Base-by-base conservation (phyloP, 2,113 vertebrate genomes). In the Rutilus rutilus region DNA sequence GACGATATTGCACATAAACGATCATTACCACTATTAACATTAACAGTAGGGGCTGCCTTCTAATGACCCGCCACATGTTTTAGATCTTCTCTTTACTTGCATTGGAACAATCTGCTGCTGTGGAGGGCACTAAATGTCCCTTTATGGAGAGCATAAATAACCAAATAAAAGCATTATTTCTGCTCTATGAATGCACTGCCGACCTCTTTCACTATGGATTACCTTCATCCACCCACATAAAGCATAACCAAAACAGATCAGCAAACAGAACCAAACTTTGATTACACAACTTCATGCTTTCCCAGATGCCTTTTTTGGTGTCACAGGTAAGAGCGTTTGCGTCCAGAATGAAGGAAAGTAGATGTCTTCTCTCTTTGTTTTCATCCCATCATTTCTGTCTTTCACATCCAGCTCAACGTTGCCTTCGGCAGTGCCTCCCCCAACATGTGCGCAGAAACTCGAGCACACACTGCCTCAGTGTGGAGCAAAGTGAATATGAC, bases 401-500 rank as follows among this genome's bases (percentile, higher is more conserved):
- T 83, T 85, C 88, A 54, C 83, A 79, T 87, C 75, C 74, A 65
- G 25, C 74, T 69, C 65, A 36, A 84, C 62, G 30, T 39, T 65
- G 86, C 89, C 85, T 36, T 88, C 2, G 78, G 86, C 84, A 0
- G 39, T 80, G 60, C 64, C 59, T 57, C 75, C 57, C 65, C 77
- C 36, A 30, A 19, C 52, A 1, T n/a, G 91, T 92, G 93, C 92
- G 8, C 42, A n/a, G 60, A 47, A 62, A 57, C 78, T 62, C 64
- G 50, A 27, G 12, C 76, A 36, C 33, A 6, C 47, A 79, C 67
- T 57, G 54, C 80, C 65, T 85, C 83, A 42, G 84, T 93, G 90
- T 94, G 96, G 96, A 98, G 97, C 96, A 97, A 96, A 99, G 96
- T 97, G 97, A 99, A 98, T 98, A 97, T 99, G 97, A 98, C 98